Evolutionary conservation across 2,888 invertebrate genomes (phyloP).

Genomic region (Caenorhabditis sp.): DNA sequence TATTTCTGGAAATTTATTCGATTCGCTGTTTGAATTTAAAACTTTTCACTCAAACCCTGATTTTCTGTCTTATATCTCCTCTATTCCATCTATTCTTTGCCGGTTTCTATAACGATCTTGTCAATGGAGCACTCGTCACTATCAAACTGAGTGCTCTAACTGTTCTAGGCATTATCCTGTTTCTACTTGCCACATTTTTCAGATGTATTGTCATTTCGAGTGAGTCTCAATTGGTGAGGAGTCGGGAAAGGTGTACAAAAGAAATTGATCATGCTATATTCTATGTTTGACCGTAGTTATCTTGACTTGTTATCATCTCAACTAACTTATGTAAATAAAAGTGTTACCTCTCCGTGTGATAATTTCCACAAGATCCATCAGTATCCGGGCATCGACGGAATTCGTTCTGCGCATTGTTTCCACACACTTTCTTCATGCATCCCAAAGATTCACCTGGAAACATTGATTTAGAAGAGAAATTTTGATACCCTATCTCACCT

Average conservation of each 20-base stretch:
- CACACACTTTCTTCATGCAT: constrained; percentile 78
- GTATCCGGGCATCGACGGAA: constrained; percentile 76
- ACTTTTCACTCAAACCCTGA: constrained; percentile 47
- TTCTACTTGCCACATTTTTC: constrained; percentile 46
- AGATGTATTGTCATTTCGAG: constrained; percentile 45
- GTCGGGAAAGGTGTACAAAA: constrained; percentile 35
- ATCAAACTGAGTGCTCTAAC: constrained; percentile 43
- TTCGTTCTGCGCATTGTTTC: constrained; percentile 74
- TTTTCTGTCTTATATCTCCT: constrained; percentile 37
- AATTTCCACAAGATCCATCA: constrained; percentile 79
- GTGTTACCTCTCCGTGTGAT: constrained; percentile 72
- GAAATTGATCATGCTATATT: constrained; percentile 57
- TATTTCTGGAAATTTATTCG: constrained; percentile 44
- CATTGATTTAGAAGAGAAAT: background rate
- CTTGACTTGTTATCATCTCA: constrained; percentile 11
- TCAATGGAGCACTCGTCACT: constrained; percentile 37
- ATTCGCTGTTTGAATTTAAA: constrained; percentile 42
- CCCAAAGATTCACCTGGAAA: constrained; percentile 71
- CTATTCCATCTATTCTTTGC: constrained; percentile 52
- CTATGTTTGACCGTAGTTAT: constrained; percentile 28
- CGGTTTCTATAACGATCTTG: constrained; percentile 56
- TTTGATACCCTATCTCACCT: constrained; percentile 14
- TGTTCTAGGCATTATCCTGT: constrained; percentile 46
- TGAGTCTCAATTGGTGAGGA: constrained; percentile 45
- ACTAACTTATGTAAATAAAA: constrained; percentile 19